A percentile compares a stretch with the other conserved stretches of the same genome.
phyloP scores from a whole-genome alignment of 1,140 invertebrate species.

The Drosophila bocki region DNA sequence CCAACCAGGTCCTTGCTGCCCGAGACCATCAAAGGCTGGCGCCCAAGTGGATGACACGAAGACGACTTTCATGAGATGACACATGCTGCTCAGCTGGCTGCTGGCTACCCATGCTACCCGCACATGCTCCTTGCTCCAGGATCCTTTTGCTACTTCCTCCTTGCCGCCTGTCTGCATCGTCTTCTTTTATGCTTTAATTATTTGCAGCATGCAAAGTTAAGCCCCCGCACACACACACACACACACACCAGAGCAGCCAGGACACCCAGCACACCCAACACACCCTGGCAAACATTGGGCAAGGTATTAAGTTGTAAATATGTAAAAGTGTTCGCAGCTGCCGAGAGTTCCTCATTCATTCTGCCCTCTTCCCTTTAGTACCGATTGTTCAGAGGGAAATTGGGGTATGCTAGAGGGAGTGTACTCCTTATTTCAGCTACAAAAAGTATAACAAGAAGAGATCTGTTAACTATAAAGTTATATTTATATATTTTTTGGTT shows the following conservation, averaged over 20 bases:
- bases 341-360: conserved; percentile 52
- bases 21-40: conserved; percentile 60
- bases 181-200: conserved; percentile 79
- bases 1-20: not conserved
- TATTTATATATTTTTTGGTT: no score
- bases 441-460: no score
- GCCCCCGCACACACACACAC: conserved; percentile 30
- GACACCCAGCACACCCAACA: conserved; percentile 8
- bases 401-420: not conserved
- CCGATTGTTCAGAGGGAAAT: not conserved
- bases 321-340: conserved; percentile 61
- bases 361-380: conserved; percentile 7
- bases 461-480: no score
- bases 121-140: not conserved
- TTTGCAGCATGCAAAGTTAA: conserved; percentile 81
- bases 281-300: conserved; percentile 55
- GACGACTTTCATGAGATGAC: conserved; percentile 68
- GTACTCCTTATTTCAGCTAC: no score
- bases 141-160: conserved; percentile 7
- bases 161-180: conserved; percentile 29
- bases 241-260: not conserved
- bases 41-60: conserved; percentile 39
- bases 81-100: conserved; percentile 66
- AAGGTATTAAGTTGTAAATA: conserved; percentile 80
- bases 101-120: conserved; percentile 2